Conservation (phyloP, 2,888 invertebrate species). For the Chalcis sispes region DNA sequence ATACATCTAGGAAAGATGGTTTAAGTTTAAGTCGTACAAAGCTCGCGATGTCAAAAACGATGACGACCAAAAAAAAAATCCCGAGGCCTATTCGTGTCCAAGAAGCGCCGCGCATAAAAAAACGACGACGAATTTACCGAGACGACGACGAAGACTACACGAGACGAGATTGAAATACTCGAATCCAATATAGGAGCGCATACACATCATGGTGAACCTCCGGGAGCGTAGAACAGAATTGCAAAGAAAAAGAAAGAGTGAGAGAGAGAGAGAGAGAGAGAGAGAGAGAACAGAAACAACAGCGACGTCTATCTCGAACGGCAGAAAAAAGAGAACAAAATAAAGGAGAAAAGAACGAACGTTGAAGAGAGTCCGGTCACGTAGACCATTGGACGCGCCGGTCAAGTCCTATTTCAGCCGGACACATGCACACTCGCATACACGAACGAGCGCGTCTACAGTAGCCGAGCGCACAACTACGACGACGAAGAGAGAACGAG, state of each 20-base stretch:
- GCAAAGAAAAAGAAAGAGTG: neutral
- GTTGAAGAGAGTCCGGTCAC: constrained; percentile 30
- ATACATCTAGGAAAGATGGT: constrained; percentile 22
- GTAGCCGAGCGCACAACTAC: too few species aligned
- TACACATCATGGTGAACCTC: too few species aligned
- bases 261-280: constrained; percentile 3
- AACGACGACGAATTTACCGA: neutral
- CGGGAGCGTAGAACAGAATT: too few species aligned
- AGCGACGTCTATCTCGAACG: neutral
- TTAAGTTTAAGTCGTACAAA: constrained; percentile 15
- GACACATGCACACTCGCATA: neutral
- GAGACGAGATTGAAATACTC: constrained; percentile 50
- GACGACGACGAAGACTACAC: constrained; percentile 2
- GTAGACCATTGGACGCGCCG: constrained; percentile 1
- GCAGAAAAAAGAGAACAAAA: neutral
- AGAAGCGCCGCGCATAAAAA: neutral
- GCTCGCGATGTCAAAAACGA: too few species aligned
- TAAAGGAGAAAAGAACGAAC: neutral
- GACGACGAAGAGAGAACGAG: too few species aligned
- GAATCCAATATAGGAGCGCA: constrained; percentile 19
- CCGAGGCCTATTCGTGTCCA: too few species aligned
- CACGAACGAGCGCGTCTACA: neutral
- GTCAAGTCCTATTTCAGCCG: constrained; percentile 26
- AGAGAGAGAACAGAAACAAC: neutral
- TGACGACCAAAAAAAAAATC: neutral